A percentile compares a stretch with the other conserved stretches of the same genome.
phyloP scores from a whole-genome alignment of 2,797 vertebrate genomes.

The Scomberomorus guttatus region DNA sequence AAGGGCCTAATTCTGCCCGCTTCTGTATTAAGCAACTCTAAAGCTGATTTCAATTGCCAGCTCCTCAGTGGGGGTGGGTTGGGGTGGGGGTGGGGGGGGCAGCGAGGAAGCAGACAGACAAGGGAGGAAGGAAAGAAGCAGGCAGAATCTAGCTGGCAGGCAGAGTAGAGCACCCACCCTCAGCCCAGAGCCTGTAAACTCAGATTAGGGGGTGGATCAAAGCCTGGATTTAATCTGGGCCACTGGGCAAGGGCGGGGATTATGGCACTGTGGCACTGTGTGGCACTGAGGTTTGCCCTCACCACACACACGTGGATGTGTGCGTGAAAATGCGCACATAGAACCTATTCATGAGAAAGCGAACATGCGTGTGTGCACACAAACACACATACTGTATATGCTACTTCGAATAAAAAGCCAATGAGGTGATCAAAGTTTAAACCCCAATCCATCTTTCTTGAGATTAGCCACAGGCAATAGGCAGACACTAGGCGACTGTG shows the following conservation, averaged over 20 bases:
- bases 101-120: conserved; percentile 74
- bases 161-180: conserved; percentile 83
- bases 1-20: conserved; percentile 84
- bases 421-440: conserved; percentile 70
- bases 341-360: conserved; percentile 50
- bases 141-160: conserved; percentile 83
- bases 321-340: conserved; percentile 48
- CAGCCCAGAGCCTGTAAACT: conserved; percentile 86
- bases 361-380: conserved; percentile 9
- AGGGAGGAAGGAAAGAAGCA: conserved; percentile 77
- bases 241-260: conserved; percentile 86
- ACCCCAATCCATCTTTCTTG: conserved; percentile 57
- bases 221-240: conserved; percentile 88
- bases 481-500: conserved; percentile 64
- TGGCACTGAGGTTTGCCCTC: conserved; percentile 80
- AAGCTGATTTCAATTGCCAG: conserved; percentile 85
- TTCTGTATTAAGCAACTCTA: conserved; percentile 84
- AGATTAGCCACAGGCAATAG: conserved; percentile 70
- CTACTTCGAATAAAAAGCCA: conserved; percentile 51
- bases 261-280: conserved; percentile 80
- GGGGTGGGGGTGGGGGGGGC: conserved; percentile 77
- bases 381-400: conserved; percentile 20
- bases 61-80: conserved; percentile 73
- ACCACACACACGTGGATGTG: conserved; percentile 56
- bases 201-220: conserved; percentile 90